phyloP scores from a whole-genome alignment of 1,140 invertebrate genomes.

The Cephus cinctus region DNA sequence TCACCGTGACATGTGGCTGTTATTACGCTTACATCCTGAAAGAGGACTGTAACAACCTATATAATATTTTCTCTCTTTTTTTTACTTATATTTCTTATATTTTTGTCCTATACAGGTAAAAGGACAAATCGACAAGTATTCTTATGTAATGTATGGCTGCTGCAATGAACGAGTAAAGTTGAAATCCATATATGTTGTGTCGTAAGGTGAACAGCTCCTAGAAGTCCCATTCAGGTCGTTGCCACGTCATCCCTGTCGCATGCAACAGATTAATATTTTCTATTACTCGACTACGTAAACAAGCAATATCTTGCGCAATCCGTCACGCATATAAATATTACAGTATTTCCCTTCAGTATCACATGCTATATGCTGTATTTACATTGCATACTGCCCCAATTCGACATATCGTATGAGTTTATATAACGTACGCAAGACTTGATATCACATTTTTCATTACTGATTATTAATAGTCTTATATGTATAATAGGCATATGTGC shows the following conservation, averaged over 20 bases:
- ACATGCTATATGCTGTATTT: too few species aligned
- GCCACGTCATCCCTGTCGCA: slow-evolving; percentile 38
- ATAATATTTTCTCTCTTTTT: background rate
- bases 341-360: too few species aligned
- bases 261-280: slow-evolving; percentile 39
- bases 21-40: background rate
- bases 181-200: background rate
- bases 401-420: too few species aligned
- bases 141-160: background rate
- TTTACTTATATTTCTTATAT: background rate
- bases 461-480: too few species aligned
- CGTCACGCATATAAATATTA: too few species aligned
- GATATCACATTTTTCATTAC: too few species aligned
- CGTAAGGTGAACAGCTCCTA: too few species aligned
- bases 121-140: background rate
- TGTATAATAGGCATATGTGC: too few species aligned
- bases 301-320: background rate
- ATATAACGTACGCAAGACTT: too few species aligned
- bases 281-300: slow-evolving; percentile 4
- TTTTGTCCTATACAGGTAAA: background rate
- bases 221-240: slow-evolving; percentile 26
- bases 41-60: background rate
- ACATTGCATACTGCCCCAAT: too few species aligned
- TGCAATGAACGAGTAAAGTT: background rate
- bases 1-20: background rate